Evolutionary conservation across 2,113 vertebrate species (phyloP).

Genomic region (Apaloderma vittatum): DNA sequence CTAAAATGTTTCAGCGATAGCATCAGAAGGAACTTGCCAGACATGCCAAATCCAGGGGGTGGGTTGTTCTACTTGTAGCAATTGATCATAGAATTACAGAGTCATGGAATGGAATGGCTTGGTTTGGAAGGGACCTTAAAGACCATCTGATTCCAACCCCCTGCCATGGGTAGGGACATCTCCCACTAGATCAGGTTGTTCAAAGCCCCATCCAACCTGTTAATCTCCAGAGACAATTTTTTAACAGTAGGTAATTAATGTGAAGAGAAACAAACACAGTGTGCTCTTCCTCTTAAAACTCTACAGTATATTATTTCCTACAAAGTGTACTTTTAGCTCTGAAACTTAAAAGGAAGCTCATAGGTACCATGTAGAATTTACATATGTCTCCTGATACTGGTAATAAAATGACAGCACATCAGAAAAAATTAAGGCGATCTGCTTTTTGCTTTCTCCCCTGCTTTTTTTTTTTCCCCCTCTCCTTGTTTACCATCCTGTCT

Average conservation of each 20-base stretch:
- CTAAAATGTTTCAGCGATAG: background rate
- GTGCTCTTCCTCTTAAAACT: background rate
- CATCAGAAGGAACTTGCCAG: background rate
- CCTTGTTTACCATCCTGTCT: conserved; percentile 58
- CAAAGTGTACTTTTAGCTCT: background rate
- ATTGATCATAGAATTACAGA: background rate
- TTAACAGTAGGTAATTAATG: background rate
- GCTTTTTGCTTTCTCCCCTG: conserved; percentile 19
- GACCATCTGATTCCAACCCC: background rate
- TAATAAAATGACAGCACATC: conserved; percentile 59
- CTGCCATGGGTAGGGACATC: background rate
- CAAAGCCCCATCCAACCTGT: background rate
- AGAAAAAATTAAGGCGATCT: conserved; percentile 48
- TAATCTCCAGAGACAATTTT: background rate
- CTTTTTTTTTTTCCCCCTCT: background rate
- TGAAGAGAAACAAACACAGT: background rate
- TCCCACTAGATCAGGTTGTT: background rate
- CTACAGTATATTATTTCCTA: background rate
- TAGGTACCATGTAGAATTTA: conserved; percentile 42
- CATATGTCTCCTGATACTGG: conserved; percentile 40
- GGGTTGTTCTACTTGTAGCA: background rate
- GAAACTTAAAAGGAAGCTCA: conserved; percentile 21
- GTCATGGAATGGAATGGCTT: background rate
- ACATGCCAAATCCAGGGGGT: background rate
- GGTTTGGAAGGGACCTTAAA: background rate